Percentiles rank a stretch among this genome's conserved stretches.
phyloP scores from a whole-genome alignment of 2,888 invertebrate genomes.

The Melanargia galathea region DNA sequence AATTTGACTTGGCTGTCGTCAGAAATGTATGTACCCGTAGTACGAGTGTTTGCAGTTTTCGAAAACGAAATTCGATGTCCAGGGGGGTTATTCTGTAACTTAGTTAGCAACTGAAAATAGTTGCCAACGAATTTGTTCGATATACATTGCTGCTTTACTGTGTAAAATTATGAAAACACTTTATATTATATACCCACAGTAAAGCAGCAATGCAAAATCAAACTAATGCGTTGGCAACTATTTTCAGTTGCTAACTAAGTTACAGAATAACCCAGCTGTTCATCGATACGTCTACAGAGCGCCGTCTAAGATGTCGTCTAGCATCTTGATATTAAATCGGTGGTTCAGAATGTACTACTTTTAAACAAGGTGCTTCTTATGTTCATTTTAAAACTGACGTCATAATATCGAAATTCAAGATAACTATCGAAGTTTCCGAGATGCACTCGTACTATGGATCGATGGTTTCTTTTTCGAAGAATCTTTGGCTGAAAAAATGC shows the following conservation, averaged over 20 bases:
- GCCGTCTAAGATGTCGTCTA: no score
- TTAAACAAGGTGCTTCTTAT: not conserved
- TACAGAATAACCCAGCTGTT: no score
- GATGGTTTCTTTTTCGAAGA: not conserved
- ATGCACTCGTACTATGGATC: not conserved
- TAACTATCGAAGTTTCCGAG: not conserved
- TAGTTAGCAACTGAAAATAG: no score
- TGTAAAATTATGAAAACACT: no score
- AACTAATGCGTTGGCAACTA: no score
- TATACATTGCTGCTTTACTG: no score
- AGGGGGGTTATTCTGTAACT: no score
- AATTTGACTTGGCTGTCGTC: constrained; percentile 32
- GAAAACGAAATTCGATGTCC: not conserved
- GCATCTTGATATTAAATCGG: not conserved
- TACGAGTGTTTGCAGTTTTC: not conserved
- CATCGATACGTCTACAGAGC: not conserved
- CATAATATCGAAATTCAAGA: not conserved
- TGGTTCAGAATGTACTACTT: not conserved
- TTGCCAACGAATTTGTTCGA: no score
- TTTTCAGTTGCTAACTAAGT: no score
- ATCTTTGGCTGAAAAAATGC: not conserved
- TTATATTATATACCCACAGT: no score
- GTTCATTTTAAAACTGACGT: not conserved
- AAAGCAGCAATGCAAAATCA: no score
- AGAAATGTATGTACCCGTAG: constrained; percentile 6